Conservation (phyloP, 2,797 vertebrate genomes). For the Darevskia mixta region DNA sequence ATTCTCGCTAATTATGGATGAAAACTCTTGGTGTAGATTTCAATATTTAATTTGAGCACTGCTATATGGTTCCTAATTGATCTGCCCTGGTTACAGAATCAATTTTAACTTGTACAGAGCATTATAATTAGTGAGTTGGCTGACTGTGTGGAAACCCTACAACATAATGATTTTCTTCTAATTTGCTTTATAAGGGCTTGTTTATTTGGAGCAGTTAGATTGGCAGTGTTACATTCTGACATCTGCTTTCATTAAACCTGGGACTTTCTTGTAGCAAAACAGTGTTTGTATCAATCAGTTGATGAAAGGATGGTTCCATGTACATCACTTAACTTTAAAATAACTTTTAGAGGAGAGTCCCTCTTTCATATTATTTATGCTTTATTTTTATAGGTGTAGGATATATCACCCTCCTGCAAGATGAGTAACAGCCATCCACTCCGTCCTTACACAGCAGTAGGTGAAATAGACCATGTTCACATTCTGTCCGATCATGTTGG, state of each 20-base stretch:
- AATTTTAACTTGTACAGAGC: slow-evolving; percentile 43
- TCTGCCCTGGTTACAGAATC: slow-evolving; percentile 6
- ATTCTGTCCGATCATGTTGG: slow-evolving; percentile 96
- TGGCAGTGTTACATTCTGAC: slow-evolving; percentile 15
- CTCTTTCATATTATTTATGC: background rate
- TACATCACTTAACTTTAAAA: background rate
- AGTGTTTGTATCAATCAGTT: background rate
- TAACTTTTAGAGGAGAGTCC: background rate
- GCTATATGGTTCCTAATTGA: slow-evolving; percentile 20
- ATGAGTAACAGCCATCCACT: slow-evolving; percentile 98
- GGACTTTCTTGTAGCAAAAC: background rate
- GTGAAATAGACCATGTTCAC: slow-evolving; percentile 97
- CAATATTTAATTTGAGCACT: slow-evolving; percentile 29
- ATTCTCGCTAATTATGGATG: slow-evolving; percentile 17
- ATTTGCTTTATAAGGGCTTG: slow-evolving; percentile 4
- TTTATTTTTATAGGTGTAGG: slow-evolving; percentile 61
- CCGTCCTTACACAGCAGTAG: slow-evolving; percentile 90
- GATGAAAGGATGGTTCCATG: background rate
- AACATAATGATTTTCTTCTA: slow-evolving; percentile 30
- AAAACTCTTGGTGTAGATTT: slow-evolving; percentile 36
- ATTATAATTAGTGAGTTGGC: slow-evolving; percentile 34
- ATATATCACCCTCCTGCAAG: slow-evolving; percentile 72
- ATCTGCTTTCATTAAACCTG: background rate
- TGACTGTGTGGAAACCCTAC: background rate
- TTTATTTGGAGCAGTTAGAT: slow-evolving; percentile 13